phyloP scores from a whole-genome alignment of 2,113 vertebrate species.

The Abramis brama region DNA sequence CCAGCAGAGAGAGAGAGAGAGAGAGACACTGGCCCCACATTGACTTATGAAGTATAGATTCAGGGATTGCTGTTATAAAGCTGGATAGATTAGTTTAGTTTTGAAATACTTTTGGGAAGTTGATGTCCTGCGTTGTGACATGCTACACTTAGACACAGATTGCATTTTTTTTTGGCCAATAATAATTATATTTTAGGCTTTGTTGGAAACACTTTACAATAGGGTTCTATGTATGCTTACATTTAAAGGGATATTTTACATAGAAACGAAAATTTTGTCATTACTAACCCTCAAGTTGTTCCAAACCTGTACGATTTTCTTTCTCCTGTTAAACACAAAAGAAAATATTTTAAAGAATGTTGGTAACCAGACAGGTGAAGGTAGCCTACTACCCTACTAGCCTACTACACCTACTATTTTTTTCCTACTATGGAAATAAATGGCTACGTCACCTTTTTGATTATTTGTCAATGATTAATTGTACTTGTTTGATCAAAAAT shows the following conservation, averaged over 20 bases:
- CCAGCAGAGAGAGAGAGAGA: slow-evolving; percentile 68
- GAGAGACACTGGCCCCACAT: slow-evolving; percentile 17
- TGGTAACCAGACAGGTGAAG: no score
- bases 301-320: no score
- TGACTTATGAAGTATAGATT: slow-evolving; percentile 11
- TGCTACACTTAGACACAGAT: neutral
- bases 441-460: no score
- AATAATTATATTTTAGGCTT: neutral
- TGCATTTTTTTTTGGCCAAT: neutral
- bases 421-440: no score
- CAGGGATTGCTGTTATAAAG: neutral
- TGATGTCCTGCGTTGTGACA: neutral
- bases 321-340: no score
- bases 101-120: neutral
- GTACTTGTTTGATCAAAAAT: no score
- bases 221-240: neutral
- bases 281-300: no score
- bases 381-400: no score
- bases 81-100: neutral
- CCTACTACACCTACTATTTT: no score
- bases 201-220: neutral
- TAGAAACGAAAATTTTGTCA: no score
- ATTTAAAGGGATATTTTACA: neutral
- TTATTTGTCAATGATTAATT: no score
- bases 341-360: no score